Conservation (phyloP, 2,888 invertebrate genomes). For the Ischnus inquisitorius region DNA sequence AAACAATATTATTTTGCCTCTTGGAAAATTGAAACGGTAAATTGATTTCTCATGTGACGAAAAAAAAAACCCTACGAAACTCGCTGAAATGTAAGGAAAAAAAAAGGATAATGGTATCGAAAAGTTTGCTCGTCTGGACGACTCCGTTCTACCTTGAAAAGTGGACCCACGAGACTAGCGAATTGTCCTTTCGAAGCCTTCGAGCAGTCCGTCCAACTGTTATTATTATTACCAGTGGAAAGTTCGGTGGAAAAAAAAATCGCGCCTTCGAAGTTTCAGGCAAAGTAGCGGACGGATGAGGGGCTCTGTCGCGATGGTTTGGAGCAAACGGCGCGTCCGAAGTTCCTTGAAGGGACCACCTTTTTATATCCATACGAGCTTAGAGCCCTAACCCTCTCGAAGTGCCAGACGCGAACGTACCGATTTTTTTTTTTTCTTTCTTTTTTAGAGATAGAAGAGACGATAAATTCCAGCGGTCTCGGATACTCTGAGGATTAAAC, state of each 20-base stretch:
- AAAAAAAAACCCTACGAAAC: not conserved
- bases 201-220: slow-evolving; percentile 22
- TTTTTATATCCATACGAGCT: not conserved
- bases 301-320: not conserved
- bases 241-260: slow-evolving; percentile 9
- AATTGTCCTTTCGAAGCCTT: not conserved
- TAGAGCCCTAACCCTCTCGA: not conserved
- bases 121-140: slow-evolving; percentile 8
- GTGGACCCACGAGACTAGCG: slow-evolving; percentile 34
- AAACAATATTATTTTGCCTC: not conserved
- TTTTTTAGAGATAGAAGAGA: too few species aligned
- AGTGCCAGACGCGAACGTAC: slow-evolving; percentile 1
- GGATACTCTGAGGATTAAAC: slow-evolving; percentile 13
- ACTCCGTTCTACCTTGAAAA: slow-evolving; percentile 17
- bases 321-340: slow-evolving; percentile 16
- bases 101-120: slow-evolving; percentile 15
- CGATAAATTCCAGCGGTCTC: not conserved
- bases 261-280: slow-evolving; percentile 31
- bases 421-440: too few species aligned
- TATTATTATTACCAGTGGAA: slow-evolving; percentile 29
- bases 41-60: not conserved
- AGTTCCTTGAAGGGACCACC: not conserved
- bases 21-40: not conserved
- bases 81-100: not conserved
- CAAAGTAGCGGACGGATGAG: not conserved